Base-by-base conservation (phyloP, 2,888 invertebrate genomes). In the Cheilosia pagana region DNA sequence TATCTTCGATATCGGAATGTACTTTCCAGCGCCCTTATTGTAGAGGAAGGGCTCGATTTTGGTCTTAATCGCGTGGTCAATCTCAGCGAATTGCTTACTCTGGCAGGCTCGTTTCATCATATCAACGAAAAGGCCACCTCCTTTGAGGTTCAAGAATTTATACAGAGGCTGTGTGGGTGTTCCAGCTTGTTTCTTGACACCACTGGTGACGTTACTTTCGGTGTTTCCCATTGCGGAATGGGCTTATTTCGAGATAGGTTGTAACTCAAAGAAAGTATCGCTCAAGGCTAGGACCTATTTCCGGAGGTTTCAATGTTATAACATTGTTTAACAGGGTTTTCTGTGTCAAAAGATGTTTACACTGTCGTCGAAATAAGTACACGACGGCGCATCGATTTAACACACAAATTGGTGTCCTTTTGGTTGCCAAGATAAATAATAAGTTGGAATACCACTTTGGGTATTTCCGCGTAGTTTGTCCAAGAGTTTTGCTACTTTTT, bases 141-240 rank as follows among this genome's bases (percentile, higher is more conserved):
- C 98, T 94, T 98, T 98, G 70, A 98, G 93, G 92, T 98, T 96
- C 6, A 97, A 96, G 57, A 98, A 93, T 90, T 97, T 96, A 90
- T 98, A 98, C 63, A 98, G 94, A 67, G 96, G 94, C 90, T 96
- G 96, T 28, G 95, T 94, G 2, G 96, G 96, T 14, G 96, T 95
- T 23, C 96, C 97, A 2, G 98, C 98, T 91, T 99, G 98, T 88
- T 98, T 98, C 91, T 98, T 99, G 19, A 99, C 98, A 52, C 98
- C 98, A 91, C 97, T 97, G 0, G 97, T 96, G 1, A 98, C 98
- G 92, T 96, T 96, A 89, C 96, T 96, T 89, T 96, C 96, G 2
- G 96, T 96, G 93, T 96, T 96, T 90, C 96, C 96, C 96, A 95
- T 95, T 7, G 21, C 10, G n/a, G 67, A 39, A 19, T 45, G 0